Conservation (phyloP, 2,888 invertebrate species). For the Tachina lurida region DNA sequence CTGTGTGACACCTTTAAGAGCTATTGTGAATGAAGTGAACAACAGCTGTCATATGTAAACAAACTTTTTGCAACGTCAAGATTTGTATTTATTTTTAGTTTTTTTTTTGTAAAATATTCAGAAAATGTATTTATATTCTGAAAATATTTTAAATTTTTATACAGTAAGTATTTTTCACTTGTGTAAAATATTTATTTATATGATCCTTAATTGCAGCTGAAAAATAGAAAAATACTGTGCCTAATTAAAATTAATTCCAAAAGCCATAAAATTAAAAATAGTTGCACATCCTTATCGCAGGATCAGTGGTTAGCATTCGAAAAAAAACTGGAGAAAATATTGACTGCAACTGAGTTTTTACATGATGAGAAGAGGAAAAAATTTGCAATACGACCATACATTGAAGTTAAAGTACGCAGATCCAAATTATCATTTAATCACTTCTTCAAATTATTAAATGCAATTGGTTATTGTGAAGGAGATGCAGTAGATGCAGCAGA, state of each 20-base stretch:
- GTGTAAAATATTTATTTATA: not conserved
- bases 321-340: slow-evolving; percentile 38
- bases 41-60: not conserved
- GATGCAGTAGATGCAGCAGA: not conserved
- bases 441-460: slow-evolving; percentile 26
- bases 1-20: not conserved
- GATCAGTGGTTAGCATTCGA: slow-evolving; percentile 60
- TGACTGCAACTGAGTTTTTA: not conserved
- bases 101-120: not conserved
- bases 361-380: not conserved
- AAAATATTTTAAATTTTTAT: slow-evolving; percentile 61
- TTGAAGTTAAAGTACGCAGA: slow-evolving; percentile 54
- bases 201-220: slow-evolving; percentile 39
- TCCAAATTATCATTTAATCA: slow-evolving; percentile 45
- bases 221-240: slow-evolving; percentile 48
- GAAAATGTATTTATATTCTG: slow-evolving; percentile 58
- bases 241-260: slow-evolving; percentile 47
- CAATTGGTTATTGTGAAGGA: not conserved
- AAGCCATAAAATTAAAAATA: slow-evolving; percentile 21
- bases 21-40: not conserved
- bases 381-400: slow-evolving; percentile 42
- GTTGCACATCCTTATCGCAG: slow-evolving; percentile 52
- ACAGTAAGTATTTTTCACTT: slow-evolving; percentile 31
- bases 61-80: slow-evolving; percentile 28
- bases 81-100: not conserved